Evolutionary conservation across 92 coral and sea anemone genomes (phyloP).

Genomic region (Plumapathes pennacea): DNA sequence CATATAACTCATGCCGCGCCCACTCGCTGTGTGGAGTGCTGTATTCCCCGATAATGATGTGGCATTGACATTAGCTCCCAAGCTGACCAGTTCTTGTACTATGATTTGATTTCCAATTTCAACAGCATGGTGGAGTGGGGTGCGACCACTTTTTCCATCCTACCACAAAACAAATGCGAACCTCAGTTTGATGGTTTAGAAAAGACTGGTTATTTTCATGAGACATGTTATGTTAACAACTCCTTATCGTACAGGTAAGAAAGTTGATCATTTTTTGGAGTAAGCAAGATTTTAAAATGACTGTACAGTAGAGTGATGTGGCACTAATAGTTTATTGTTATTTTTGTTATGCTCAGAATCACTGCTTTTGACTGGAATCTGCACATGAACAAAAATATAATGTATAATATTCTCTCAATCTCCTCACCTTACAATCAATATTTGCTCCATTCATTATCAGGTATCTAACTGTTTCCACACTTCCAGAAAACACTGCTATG

Average conservation of each 20-base stretch:
- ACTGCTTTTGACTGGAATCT: no score
- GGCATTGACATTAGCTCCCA: conserved; percentile 73
- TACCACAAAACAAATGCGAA: conserved; percentile 4
- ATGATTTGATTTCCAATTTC: conserved; percentile 61
- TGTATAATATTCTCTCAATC: background rate
- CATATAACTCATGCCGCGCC: conserved; percentile 66
- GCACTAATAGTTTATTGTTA: no score
- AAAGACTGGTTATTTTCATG: no score
- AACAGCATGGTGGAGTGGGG: conserved; percentile 95
- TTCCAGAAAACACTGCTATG: conserved; percentile 68
- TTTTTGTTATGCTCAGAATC: no score
- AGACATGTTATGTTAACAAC: no score
- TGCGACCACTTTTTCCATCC: conserved; percentile 98
- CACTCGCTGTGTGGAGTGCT: conserved; percentile 80
- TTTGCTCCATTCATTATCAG: conserved; percentile 82
- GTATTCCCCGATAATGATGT: conserved; percentile 80
- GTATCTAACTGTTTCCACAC: conserved; percentile 49
- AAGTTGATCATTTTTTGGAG: no score
- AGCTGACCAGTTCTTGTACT: conserved; percentile 49
- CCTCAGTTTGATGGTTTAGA: no score
- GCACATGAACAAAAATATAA: no score
- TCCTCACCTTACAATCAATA: conserved; percentile 70
- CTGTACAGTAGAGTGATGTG: no score
- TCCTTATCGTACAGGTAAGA: no score
- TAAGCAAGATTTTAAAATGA: no score